Base-by-base conservation (phyloP, 2,888 invertebrate genomes). In the Trichacis sp. region DNA sequence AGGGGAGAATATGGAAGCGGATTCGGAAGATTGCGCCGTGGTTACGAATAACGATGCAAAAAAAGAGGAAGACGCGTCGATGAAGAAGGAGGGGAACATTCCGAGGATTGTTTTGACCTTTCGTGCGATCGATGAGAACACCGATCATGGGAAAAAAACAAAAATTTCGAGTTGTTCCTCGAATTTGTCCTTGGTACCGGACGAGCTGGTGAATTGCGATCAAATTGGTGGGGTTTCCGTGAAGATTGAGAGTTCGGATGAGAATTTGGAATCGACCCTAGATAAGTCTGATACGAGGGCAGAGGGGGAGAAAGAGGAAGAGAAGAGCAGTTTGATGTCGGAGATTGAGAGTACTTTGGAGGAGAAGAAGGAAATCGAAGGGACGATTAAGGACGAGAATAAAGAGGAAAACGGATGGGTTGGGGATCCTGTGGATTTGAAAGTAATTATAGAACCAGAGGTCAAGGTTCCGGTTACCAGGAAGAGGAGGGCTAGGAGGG, bases 101-200 rank as follows among this genome's bases (percentile, higher is more conserved):
- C 89, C 89, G 1, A 86, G 89, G 40, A 89, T 90, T 59, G 89
- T 90, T 6, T 79, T 90, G 29, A 90, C 89, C 0, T 88, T 90
- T 68, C 86, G 89, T n/a, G 88, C 89, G 0, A 82, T 82, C 52
- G 84, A 85, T 53, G 85, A 85, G 50, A 82, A 82, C 52, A 84
- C 84, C 0, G 83, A 85, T 72, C 74, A 82, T 29, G 83, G 84
- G 6, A 83, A 74, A 60, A 84, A 82, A 64, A 81, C 81, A 0
- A 84, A 82, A 49, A 83, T 82, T 63, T 83, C 82, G 5, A 84
- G 83, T 55, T 83, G 82, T 47, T 78, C 79, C 2, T 81, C 84
- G 1, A 83, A 83, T 68, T 73, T 83, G 24, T 76, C 78, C 36
- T 57, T 82, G 20, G 81, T 81, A n/a, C 82, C 83, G 6, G 82